phyloP scores from a whole-genome alignment of 2,113 vertebrate species.

The Gobius niger region DNA sequence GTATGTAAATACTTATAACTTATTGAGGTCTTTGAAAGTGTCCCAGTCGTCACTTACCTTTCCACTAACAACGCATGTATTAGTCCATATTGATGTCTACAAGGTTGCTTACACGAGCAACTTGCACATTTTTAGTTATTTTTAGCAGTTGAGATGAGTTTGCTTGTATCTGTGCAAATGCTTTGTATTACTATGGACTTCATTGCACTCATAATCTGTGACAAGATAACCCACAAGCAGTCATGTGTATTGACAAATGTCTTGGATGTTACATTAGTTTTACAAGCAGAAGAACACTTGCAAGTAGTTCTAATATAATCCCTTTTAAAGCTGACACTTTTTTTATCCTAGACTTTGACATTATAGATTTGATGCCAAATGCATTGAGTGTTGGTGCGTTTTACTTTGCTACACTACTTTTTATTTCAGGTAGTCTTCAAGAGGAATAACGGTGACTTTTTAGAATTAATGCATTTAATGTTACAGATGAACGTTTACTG shows the following conservation, averaged over 20 bases:
- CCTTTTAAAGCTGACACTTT: not conserved
- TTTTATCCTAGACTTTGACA: not conserved
- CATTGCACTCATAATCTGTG: slow-evolving; percentile 3
- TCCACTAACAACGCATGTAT: slow-evolving; percentile 1
- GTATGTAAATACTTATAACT: slow-evolving; percentile 21
- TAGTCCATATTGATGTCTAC: not conserved
- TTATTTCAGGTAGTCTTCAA: slow-evolving; percentile 38
- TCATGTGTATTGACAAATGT: slow-evolving; percentile 9
- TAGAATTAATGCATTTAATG: slow-evolving; percentile 46
- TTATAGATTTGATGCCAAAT: slow-evolving; percentile 9
- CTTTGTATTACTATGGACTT: slow-evolving; percentile 19
- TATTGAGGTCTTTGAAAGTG: not conserved
- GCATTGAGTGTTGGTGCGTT: slow-evolving; percentile 15
- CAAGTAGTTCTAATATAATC: not conserved
- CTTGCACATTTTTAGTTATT: not conserved
- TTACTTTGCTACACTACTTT: slow-evolving; percentile 35
- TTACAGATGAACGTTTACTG: slow-evolving; percentile 63
- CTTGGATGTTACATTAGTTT: slow-evolving; percentile 1
- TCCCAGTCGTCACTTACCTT: not conserved
- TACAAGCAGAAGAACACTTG: not conserved
- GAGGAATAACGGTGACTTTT: slow-evolving; percentile 33
- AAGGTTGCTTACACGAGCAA: slow-evolving; percentile 18
- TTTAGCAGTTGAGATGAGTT: not conserved
- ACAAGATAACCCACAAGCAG: slow-evolving; percentile 16
- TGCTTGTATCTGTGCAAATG: slow-evolving; percentile 6